phyloP scores from a whole-genome alignment of 2,113 vertebrate species.

The Oncorhynchus nerka region DNA sequence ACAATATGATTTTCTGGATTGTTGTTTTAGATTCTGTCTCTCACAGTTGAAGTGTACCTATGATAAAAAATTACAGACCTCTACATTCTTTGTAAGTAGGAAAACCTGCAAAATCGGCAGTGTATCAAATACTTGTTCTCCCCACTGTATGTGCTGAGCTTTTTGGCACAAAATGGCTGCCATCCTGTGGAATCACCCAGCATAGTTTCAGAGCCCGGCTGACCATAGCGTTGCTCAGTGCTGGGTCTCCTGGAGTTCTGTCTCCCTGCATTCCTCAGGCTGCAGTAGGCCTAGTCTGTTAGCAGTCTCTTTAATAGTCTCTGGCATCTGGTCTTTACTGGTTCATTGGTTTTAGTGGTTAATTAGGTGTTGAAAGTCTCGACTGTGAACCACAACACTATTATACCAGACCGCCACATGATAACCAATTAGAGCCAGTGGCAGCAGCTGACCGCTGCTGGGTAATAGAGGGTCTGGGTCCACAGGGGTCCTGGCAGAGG shows the following conservation, averaged over 20 bases:
- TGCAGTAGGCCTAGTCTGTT: neutral
- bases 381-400: slow-evolving; percentile 71
- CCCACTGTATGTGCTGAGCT: neutral
- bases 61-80: no score
- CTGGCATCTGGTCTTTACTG: slow-evolving; percentile 64
- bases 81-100: no score
- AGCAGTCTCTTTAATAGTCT: slow-evolving; percentile 39
- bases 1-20: no score
- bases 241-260: neutral
- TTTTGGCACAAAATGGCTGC: neutral
- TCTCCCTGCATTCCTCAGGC: slow-evolving; percentile 11
- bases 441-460: slow-evolving; percentile 51
- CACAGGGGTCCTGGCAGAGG: no score
- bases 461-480: slow-evolving; percentile 2
- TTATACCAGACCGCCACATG: slow-evolving; percentile 65
- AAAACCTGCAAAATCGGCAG: no score
- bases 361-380: slow-evolving; percentile 75
- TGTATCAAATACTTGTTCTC: no score
- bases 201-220: no score
- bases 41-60: no score
- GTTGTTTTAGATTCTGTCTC: no score
- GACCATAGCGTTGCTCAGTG: no score
- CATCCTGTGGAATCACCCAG: neutral
- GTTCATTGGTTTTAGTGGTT: slow-evolving; percentile 69
- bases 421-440: slow-evolving; percentile 70